Evolutionary conservation across 2,888 invertebrate genomes (phyloP), one percentile per base, ranked within the genome.

Genomic region (Phengaris alcon): DNA sequence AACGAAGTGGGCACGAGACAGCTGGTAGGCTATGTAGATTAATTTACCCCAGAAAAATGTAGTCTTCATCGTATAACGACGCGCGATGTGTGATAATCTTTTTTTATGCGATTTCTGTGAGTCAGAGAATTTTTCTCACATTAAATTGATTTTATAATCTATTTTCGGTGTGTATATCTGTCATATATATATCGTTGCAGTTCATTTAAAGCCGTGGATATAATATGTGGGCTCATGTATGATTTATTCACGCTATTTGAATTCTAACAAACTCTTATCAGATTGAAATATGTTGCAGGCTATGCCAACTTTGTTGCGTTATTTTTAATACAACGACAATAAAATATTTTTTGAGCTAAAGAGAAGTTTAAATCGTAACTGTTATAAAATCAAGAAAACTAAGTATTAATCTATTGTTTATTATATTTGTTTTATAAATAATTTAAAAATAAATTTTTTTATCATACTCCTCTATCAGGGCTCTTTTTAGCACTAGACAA

Each of bases 151-250:
- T 12, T 48, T 48, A 35, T 9, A 64, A 13, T 64, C 64, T 64
- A 64, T 64, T 64, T 64, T 35, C 12, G 64, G 12, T 6, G 12
- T 12, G 35, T 64, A 64, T 64, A 64, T 64, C 35, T 64, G 64
- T 35, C 64, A 5, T 64, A 10, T 12, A 64, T 12, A 64, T 64
- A 44, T 13, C 12, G 64, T 64, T 64, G 35, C 35, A 64, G 64
- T 64, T 64, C 64, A 64, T 64, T 64, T 35, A 64, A 64, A 59
- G 15, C 13, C 6, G 35, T 22, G 64, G 64, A 64, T 64, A n/a
- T n/a, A n/a, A 48, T 64, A 35, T 64, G 64, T 64, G 64, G 64
- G 64, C 12, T 6, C 22, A 10, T 6, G 35, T 35, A 64, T 64
- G 64, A 64, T 64, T 64, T 64, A 64, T 64, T 12, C 35, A 7